Conservation (phyloP, 2,888 invertebrate species). For the Orthonychiurus folsomi region DNA sequence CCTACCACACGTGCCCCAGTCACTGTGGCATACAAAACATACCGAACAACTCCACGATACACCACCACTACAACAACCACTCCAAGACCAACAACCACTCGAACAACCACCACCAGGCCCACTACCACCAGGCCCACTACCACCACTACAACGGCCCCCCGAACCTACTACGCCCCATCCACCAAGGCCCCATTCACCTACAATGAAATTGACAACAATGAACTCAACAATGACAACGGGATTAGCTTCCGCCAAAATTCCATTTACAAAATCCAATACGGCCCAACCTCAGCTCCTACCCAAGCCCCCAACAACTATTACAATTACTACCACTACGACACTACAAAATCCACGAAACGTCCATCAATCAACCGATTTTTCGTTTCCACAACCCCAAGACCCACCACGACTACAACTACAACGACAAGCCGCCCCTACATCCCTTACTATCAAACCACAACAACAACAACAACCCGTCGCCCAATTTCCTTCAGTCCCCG, state of each 20-base stretch:
- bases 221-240: constrained; percentile 21
- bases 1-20: no score
- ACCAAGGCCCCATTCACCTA: constrained; percentile 23
- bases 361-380: neutral
- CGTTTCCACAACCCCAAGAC: constrained; percentile 7
- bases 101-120: neutral
- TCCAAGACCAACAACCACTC: neutral
- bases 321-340: neutral
- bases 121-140: constrained; percentile 7
- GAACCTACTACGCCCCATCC: constrained; percentile 11
- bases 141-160: constrained; percentile 14
- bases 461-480: constrained; percentile 17
- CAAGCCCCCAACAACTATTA: neutral
- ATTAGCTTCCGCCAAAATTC: constrained; percentile 19
- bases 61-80: neutral
- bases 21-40: neutral
- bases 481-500: constrained; percentile 33
- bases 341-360: constrained; percentile 15
- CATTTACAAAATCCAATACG: constrained; percentile 7
- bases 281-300: constrained; percentile 8
- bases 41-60: neutral
- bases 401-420: constrained; percentile 18
- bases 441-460: neutral
- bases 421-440: constrained; percentile 2
- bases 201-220: constrained; percentile 39